Evolutionary conservation across 2,888 invertebrate genomes (phyloP), one percentile per base, ranked within the genome.

Genomic region (Leucophenga maculata): DNA sequence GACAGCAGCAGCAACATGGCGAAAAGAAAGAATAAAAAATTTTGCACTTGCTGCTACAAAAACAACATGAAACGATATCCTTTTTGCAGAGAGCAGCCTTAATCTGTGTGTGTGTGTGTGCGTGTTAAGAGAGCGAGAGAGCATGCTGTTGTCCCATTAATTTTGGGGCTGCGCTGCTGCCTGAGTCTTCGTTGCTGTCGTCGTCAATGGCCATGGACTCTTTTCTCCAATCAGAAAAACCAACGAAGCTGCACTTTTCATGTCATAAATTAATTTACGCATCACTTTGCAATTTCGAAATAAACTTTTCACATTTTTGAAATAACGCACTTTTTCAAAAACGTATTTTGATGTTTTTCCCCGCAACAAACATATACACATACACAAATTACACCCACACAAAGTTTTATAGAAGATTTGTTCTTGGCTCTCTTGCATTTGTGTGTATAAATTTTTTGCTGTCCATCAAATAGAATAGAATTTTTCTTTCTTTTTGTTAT

Each of bases 361-460:
- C 39, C 39, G 39, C 11, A 66, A 57, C 66, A 55, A 52, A 62
- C 52, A 68, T 18, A 62, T 46, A 67, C 50, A 59, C 22, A 32
- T 70, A 66, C 68, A 60, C 32, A 73, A n/a, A 65, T 54, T 44
- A 70, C 57, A 66, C 52, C 59, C 50, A 13, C 55, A 66, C 55
- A 55, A 68, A 54, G 69, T 54, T 70, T 70, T 67, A 67, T 69
- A 39, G 69, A 66, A 72, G 67, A 67, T 77, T 76, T 70, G 69
- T 69, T 72, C 69, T 77, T 66, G 4, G 2, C 77, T 72, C 77
- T 77, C 70, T 74, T 68, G 71, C 69, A 65, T 77, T 77, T 77
- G 75, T 79, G 78, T 79, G 71, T 78, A 79, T 77, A 68, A 78
- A 75, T 73, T 80, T 82, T 80, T 79, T 74, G 60, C 39, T 39